These are phyloP conservation scores for Phylloscopus whistleri DNA, from an alignment of 2,113 vertebrate genomes.

Conservation along the genomic window DNA sequence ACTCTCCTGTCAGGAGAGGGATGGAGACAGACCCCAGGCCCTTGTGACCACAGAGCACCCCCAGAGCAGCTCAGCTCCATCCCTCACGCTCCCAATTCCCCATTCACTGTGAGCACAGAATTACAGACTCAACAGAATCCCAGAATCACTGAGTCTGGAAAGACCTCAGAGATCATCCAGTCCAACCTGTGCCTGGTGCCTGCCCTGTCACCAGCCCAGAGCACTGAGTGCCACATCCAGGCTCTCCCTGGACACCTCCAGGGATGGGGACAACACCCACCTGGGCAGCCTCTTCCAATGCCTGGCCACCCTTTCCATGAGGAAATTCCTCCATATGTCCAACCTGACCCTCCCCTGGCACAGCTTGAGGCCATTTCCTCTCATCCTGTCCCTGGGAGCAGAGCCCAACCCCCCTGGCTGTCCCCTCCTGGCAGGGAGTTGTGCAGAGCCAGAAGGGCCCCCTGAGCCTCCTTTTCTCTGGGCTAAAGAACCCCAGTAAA, in stretches of 20 bases:
- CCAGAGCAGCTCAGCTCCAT: not conserved
- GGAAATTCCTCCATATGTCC: not conserved
- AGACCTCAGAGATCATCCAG: not conserved
- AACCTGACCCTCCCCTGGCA: not conserved
- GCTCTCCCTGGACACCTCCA: not conserved
- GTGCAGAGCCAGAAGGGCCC: not conserved
- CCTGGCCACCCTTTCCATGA: no score
- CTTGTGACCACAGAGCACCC: no score
- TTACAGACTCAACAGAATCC: not conserved
- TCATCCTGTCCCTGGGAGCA: not conserved
- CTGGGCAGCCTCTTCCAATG: not conserved
- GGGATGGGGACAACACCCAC: not conserved
- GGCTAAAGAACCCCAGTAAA: not conserved
- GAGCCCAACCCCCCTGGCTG: accelerated
- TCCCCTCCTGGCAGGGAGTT: not conserved
- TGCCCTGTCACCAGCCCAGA: not conserved
- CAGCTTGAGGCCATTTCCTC: accelerated
- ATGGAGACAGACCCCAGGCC: not conserved
- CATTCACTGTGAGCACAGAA: accelerated
- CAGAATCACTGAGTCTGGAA: not conserved
- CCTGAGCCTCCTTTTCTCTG: not conserved
- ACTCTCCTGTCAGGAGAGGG: not conserved
- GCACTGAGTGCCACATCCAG: not conserved
- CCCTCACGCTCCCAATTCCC: not conserved
- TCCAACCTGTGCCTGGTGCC: accelerated